Conservation (phyloP, 2,888 invertebrate genomes). For the Acanthoscelides obtectus region DNA sequence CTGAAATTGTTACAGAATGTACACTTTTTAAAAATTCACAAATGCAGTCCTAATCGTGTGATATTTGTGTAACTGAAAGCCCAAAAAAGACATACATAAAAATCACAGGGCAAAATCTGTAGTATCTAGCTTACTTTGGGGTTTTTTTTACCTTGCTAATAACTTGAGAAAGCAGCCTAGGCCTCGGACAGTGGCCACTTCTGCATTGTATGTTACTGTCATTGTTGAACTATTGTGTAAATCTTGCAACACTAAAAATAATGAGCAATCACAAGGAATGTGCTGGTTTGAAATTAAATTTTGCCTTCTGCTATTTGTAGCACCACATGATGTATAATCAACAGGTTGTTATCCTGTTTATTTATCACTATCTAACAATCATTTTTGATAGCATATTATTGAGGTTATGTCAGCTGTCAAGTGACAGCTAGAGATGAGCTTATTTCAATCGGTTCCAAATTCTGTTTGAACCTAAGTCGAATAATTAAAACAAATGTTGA, state of each 20-base stretch:
- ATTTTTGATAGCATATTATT: not conserved
- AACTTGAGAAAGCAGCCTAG: constrained; percentile 86
- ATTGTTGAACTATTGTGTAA: constrained; percentile 18
- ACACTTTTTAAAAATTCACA: too few relatives aligned
- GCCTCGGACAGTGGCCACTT: constrained; percentile 50
- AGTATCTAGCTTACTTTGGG: not conserved
- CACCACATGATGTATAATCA: not conserved
- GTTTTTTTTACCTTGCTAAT: constrained; percentile 62
- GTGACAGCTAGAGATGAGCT: too few relatives aligned
- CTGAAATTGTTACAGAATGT: too few relatives aligned
- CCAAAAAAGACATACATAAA: not conserved
- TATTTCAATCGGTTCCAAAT: too few relatives aligned
- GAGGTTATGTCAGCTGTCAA: too few relatives aligned
- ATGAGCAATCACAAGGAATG: constrained; percentile 11
- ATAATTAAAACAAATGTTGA: too few relatives aligned
- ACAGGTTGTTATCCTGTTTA: not conserved
- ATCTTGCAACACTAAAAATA: constrained; percentile 1
- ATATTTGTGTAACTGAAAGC: not conserved
- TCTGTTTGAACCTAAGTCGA: too few relatives aligned
- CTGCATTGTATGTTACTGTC: constrained; percentile 38
- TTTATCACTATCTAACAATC: not conserved
- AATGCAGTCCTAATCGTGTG: too few relatives aligned
- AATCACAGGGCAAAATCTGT: not conserved
- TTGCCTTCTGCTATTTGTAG: not conserved
- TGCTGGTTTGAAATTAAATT: not conserved